Conservation (phyloP, 2,888 invertebrate genomes). For the Drosophila helvetica region DNA sequence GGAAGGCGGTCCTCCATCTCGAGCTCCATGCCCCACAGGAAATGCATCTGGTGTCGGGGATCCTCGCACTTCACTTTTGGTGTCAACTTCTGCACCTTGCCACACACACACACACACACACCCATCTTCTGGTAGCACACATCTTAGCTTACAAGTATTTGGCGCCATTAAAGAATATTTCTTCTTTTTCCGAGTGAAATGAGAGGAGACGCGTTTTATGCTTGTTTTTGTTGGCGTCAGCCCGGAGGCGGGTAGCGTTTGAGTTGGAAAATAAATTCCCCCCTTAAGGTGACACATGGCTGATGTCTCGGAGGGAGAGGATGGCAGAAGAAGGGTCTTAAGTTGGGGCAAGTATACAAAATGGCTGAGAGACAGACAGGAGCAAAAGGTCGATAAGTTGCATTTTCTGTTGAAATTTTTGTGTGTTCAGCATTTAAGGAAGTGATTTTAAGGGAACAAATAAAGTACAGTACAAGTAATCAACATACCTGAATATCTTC, state of each 20-base stretch:
- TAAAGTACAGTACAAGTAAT: not conserved
- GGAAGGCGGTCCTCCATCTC: not conserved
- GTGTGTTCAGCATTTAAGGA: not conserved
- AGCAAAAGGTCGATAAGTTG: not conserved
- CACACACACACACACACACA: not conserved
- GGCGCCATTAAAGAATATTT: slow-evolving; percentile 47
- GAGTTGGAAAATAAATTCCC: slow-evolving; percentile 32
- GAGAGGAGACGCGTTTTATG: slow-evolving; percentile 53
- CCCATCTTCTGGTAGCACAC: not conserved
- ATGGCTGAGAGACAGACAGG: not conserved
- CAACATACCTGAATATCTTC: not conserved
- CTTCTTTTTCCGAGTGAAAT: slow-evolving; percentile 16
- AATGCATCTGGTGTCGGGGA: slow-evolving; percentile 52
- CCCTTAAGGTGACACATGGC: slow-evolving; percentile 53
- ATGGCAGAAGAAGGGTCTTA: not conserved
- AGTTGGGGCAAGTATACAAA: not conserved
- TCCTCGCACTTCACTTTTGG: slow-evolving; percentile 48
- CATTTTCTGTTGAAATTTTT: not conserved
- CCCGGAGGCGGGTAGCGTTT: slow-evolving; percentile 47
- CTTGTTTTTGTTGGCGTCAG: slow-evolving; percentile 45
- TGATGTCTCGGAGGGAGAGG: slow-evolving; percentile 3
- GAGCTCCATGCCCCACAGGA: slow-evolving; percentile 57
- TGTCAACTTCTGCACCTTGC: slow-evolving; percentile 30
- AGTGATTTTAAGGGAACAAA: not conserved
- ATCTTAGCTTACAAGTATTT: slow-evolving; percentile 31